Evolutionary conservation across 1,140 invertebrate genomes (phyloP).

Genomic region (Steinernema feltiae): DNA sequence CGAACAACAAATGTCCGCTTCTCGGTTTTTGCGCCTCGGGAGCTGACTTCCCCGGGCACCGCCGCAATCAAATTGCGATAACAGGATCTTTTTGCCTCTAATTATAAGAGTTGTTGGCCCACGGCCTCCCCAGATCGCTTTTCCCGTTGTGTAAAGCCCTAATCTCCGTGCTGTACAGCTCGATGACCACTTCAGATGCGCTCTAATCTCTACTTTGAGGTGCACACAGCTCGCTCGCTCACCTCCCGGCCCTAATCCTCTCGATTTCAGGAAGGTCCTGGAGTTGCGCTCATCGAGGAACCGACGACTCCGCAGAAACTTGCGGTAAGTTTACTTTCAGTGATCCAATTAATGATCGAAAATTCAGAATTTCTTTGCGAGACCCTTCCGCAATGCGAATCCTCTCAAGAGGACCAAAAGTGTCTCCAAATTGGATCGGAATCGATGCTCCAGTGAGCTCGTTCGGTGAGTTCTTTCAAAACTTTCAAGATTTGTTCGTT

Average conservation of each 20-base stretch:
- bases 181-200: not conserved
- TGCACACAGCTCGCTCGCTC: not conserved
- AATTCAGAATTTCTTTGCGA: constrained; percentile 51
- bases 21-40: not conserved
- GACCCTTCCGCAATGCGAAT: constrained; percentile 47
- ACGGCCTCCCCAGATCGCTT: not conserved
- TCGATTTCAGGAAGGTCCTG: constrained; percentile 27
- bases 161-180: not conserved
- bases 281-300: constrained; percentile 32
- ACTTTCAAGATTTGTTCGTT: not conserved
- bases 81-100: not conserved
- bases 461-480: constrained; percentile 28
- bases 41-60: not conserved
- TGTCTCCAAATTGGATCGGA: constrained; percentile 51
- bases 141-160: not conserved
- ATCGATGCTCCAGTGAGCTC: constrained; percentile 16
- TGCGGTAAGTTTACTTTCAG: constrained; percentile 31
- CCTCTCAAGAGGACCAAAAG: constrained; percentile 56
- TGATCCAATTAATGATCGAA: not conserved
- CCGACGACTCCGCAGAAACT: constrained; percentile 39
- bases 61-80: not conserved
- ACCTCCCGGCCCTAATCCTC: not conserved
- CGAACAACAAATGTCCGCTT: not conserved
- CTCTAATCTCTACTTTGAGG: not conserved
- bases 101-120: constrained; percentile 3